phyloP scores from a whole-genome alignment of 1,140 invertebrate species.

The Lepidurus couesii region DNA sequence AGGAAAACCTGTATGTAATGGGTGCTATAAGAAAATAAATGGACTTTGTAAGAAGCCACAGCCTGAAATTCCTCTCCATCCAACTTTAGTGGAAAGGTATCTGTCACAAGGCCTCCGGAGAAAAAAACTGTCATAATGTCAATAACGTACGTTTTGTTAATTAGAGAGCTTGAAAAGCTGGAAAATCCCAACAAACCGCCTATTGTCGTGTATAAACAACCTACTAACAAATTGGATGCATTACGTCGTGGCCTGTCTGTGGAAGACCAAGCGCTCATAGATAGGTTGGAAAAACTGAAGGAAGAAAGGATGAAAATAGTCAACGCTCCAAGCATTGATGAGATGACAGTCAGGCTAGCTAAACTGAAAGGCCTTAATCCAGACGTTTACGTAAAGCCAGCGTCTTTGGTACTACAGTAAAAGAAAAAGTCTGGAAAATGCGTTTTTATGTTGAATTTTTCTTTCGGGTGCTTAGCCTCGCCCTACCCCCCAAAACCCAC shows the following conservation, averaged over 20 bases:
- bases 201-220: slow-evolving; percentile 48
- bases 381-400: slow-evolving; percentile 23
- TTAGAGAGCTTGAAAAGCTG: slow-evolving; percentile 45
- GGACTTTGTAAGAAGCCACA: neutral
- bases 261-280: slow-evolving; percentile 51
- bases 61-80: neutral
- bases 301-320: slow-evolving; percentile 42
- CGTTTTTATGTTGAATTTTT: neutral
- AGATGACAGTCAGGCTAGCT: slow-evolving; percentile 39
- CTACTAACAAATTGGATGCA: slow-evolving; percentile 42
- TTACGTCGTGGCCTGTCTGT: slow-evolving; percentile 44
- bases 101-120: neutral
- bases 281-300: slow-evolving; percentile 53
- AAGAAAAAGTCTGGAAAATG: neutral
- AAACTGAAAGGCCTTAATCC: slow-evolving; percentile 37
- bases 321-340: slow-evolving; percentile 34
- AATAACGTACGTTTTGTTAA: neutral
- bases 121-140: neutral
- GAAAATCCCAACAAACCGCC: slow-evolving; percentile 46
- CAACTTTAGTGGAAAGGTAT: slow-evolving; percentile 23
- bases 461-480: neutral
- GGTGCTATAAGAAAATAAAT: slow-evolving; percentile 23
- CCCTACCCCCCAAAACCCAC: neutral
- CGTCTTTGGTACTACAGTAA: neutral
- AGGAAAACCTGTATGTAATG: slow-evolving; percentile 6